A percentile compares a stretch with the other conserved stretches of the same genome.
Evolutionary conservation across 1,140 invertebrate species (phyloP).

Genomic region (Hypothenemus hampei): DNA sequence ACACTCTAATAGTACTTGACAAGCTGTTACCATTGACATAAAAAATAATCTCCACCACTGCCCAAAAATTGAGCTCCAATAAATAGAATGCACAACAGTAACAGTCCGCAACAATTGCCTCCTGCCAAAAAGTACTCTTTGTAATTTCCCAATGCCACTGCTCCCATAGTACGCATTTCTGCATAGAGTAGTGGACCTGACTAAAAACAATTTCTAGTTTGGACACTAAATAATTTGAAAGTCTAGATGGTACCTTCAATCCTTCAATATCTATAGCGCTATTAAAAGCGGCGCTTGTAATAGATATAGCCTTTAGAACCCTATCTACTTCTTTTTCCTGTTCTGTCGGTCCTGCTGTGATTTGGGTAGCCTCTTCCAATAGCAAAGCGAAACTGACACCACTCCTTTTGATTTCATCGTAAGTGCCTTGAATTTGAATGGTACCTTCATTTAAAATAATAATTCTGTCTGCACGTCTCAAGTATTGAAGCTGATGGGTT

Average conservation of each 20-base stretch:
- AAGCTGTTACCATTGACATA: constrained; percentile 72
- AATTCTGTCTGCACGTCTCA: constrained; percentile 56
- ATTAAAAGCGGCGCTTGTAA: constrained; percentile 24
- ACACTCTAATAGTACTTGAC: too few relatives aligned
- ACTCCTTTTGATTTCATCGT: constrained; percentile 36
- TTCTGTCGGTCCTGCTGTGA: neutral
- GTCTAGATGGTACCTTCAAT: constrained; percentile 19
- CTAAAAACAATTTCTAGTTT: constrained; percentile 6
- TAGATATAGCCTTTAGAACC: constrained; percentile 25
- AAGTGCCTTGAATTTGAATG: constrained; percentile 37
- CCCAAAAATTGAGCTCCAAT: constrained; percentile 63
- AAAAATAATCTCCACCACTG: constrained; percentile 70
- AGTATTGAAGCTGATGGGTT: constrained; percentile 69
- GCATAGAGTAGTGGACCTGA: constrained; percentile 22
- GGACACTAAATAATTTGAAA: neutral
- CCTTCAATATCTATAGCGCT: constrained; percentile 33
- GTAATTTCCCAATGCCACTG: constrained; percentile 55
- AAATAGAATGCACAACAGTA: constrained; percentile 54
- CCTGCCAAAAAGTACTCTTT: constrained; percentile 63
- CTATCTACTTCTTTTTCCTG: constrained; percentile 28
- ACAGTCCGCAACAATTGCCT: constrained; percentile 54
- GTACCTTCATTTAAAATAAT: constrained; percentile 48
- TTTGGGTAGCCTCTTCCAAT: constrained; percentile 31
- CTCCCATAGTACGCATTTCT: constrained; percentile 50
- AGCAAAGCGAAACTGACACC: constrained; percentile 40